Evolutionary conservation across 2,113 vertebrate genomes (phyloP), one percentile per base, ranked within the genome.

Genomic region (Scalopus aquaticus): DNA sequence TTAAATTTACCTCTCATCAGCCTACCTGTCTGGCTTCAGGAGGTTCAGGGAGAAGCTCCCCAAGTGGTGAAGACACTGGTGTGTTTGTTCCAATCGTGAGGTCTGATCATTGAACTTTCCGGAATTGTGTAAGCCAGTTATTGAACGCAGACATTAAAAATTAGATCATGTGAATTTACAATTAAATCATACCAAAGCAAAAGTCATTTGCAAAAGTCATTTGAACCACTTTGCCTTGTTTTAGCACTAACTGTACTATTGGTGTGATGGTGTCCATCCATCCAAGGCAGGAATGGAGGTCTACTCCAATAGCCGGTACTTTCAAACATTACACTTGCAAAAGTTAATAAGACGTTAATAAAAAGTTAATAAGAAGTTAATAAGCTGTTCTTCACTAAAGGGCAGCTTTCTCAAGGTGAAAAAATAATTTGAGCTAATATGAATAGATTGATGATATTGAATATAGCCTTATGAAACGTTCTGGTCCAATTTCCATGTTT

Each of bases 291-390:
- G 82, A 81, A 64, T 4, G 26, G 15, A 51, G 46, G 0, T 19
- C 46, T n/a, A 9, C 17, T 69, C 87, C 24, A 94, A 73, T 56
- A 51, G 16, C 32, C 12, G 32, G 9, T 6, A 10, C 56, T 13
- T 64, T 83, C 5, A 35, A 62, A 22, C 46, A 46, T 56, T 76
- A 91, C 91, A 46, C 32, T 37, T 54, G 24, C 5, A 84, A 9
- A 87, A 83, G 91, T 91, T 88, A 80, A 93, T 80, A 84, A 85
- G 77, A n/a, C n/a, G n/a, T n/a, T n/a, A n/a, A n/a, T n/a, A n/a
- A n/a, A n/a, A n/a, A n/a, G n/a, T n/a, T n/a, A n/a, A n/a, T n/a
- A n/a, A n/a, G 12, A 87, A 83, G 91, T 91, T 88, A 80, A 93
- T 80, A 84, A 85, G 77, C 32, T 28, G 1, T 28, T 16, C 49